These are phyloP conservation scores for Zeuzera pyrina DNA, from an alignment of 2,888 invertebrate species.

Conservation along the genomic window DNA sequence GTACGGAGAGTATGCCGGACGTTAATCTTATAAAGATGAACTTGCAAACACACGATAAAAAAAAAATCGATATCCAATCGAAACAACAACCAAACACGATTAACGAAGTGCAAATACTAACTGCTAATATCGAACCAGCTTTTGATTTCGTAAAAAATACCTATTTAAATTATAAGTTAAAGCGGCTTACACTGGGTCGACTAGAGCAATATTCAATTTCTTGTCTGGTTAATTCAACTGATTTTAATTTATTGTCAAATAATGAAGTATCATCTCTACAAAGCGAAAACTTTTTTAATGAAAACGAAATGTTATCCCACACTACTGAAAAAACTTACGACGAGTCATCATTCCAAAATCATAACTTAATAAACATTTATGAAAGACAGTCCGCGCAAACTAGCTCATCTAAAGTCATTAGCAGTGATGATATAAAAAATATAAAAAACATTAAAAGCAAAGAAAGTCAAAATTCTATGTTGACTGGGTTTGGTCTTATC, in stretches of 20 bases:
- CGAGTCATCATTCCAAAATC: constrained; percentile 11
- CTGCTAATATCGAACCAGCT: constrained; percentile 33
- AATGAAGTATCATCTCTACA: no score
- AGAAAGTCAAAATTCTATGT: constrained; percentile 16
- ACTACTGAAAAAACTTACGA: constrained; percentile 7
- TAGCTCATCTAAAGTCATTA: constrained; percentile 25
- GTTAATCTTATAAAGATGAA: constrained; percentile 5
- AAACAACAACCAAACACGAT: constrained; percentile 18
- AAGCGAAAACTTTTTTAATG: no score
- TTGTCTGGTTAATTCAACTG: no score
- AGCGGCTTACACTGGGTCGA: constrained; percentile 29
- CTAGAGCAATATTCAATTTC: constrained; percentile 42
- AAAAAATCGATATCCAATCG: constrained; percentile 8
- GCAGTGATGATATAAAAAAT: constrained; percentile 11
- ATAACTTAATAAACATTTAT: constrained; percentile 36
- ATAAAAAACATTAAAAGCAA: constrained; percentile 10
- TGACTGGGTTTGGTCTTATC: constrained; percentile 15
- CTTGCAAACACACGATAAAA: constrained; percentile 9
- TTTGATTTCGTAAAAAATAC: constrained; percentile 32
- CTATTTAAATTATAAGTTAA: constrained; percentile 43
- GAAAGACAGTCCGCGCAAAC: constrained; percentile 26
- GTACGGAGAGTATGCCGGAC: constrained; percentile 6
- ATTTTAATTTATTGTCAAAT: constrained; percentile 12
- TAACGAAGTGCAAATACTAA: constrained; percentile 42
- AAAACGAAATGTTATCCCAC: no score